These are phyloP conservation scores for Myotis pilosus DNA, from an alignment of 2,797 vertebrate species.

Conservation along the genomic window DNA sequence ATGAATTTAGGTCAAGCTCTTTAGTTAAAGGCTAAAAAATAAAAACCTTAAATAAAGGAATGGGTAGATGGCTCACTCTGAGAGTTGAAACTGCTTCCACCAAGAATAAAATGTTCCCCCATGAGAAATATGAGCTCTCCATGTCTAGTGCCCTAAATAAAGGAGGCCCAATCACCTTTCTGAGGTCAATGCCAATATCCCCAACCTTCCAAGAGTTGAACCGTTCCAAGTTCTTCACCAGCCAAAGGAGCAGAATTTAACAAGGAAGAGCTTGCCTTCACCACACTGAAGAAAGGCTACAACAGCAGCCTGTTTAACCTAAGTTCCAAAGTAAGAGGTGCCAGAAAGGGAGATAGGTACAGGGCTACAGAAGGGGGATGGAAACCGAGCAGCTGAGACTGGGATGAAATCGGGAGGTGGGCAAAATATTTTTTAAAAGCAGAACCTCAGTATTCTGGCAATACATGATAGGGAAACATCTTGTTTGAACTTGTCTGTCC, in stretches of 20 bases:
- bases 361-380: not conserved
- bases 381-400: not conserved
- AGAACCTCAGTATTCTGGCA: slow-evolving; percentile 11
- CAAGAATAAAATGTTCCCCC: slow-evolving; percentile 55
- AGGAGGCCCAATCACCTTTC: slow-evolving; percentile 12
- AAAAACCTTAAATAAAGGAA: not conserved
- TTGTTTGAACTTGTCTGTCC: slow-evolving; percentile 46
- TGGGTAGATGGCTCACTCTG: not conserved
- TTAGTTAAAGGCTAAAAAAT: not conserved
- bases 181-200: slow-evolving; percentile 23
- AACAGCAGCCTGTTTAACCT: not conserved
- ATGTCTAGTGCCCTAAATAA: slow-evolving; percentile 15
- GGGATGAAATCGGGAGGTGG: not conserved
- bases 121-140: slow-evolving; percentile 58
- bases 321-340: slow-evolving; percentile 4
- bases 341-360: not conserved
- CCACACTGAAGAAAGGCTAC: not conserved
- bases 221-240: not conserved
- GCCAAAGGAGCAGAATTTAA: slow-evolving; percentile 33
- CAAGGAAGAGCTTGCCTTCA: not conserved
- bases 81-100: slow-evolving; percentile 11
- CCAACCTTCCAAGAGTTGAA: not conserved
- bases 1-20: slow-evolving; percentile 14
- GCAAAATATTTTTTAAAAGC: slow-evolving; percentile 46
- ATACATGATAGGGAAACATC: slow-evolving; percentile 31